Percentiles rank a stretch among this genome's conserved stretches.
phyloP scores from a whole-genome alignment of 2,888 invertebrate genomes.

The Hipparchia sbordonii region DNA sequence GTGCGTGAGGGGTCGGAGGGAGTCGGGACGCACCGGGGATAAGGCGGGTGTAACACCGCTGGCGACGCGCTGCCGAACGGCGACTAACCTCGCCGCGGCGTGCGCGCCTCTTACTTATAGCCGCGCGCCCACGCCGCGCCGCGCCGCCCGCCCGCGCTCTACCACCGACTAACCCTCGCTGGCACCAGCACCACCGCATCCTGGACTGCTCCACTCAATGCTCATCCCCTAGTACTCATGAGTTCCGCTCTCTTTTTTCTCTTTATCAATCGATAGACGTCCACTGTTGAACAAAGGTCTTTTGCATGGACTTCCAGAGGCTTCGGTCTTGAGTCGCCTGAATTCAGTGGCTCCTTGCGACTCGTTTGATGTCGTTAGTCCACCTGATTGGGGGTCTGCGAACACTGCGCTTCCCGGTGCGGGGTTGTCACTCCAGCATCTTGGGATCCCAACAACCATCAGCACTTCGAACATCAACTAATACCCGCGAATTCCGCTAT shows the following conservation, averaged over 20 bases:
- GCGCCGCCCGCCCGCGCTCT: slow-evolving; percentile 39
- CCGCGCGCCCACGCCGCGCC: slow-evolving; percentile 60
- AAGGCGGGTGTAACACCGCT: slow-evolving; percentile 62
- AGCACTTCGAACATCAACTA: not conserved
- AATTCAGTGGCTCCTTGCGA: too few species aligned
- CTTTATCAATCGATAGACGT: too few species aligned
- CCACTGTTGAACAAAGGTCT: too few species aligned
- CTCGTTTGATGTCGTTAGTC: too few species aligned
- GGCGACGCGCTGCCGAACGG: slow-evolving; percentile 77
- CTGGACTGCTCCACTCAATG: not conserved
- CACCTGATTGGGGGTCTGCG: too few species aligned
- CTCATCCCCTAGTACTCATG: not conserved
- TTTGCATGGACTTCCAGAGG: too few species aligned
- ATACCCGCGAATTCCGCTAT: not conserved
- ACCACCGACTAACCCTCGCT: slow-evolving; percentile 11
- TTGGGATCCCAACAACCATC: too few species aligned
- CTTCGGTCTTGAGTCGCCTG: too few species aligned
- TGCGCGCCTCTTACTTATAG: slow-evolving; percentile 79
- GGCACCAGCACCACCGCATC: slow-evolving; percentile 2
- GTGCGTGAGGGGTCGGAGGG: slow-evolving; percentile 57
- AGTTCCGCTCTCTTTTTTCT: not conserved
- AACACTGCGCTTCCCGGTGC: too few species aligned
- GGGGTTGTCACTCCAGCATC: too few species aligned
- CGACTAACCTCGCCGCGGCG: slow-evolving; percentile 81
- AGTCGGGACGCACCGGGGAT: slow-evolving; percentile 66